Evolutionary conservation across 1,140 invertebrate genomes (phyloP).

Genomic region (Oedothorax gibbosus): DNA sequence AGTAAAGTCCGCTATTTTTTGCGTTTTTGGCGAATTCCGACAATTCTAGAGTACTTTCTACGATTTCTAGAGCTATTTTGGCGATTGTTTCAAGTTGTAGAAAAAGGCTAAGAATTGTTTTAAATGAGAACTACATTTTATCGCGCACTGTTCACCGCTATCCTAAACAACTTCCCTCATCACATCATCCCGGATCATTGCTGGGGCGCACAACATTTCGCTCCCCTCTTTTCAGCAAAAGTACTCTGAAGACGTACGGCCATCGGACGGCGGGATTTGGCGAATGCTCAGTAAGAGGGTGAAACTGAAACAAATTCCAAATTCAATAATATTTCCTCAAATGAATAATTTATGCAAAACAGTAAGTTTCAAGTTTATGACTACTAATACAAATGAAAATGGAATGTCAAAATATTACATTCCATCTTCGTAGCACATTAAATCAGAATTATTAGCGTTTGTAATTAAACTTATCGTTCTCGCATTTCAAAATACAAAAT

Average conservation of each 20-base stretch:
- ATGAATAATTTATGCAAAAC: no score
- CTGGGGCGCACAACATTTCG: slow-evolving; percentile 23
- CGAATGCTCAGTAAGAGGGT: not conserved
- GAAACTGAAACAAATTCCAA: slow-evolving; percentile 15
- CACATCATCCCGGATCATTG: slow-evolving; percentile 50
- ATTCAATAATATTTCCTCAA: no score
- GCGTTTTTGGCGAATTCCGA: not conserved
- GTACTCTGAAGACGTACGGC: slow-evolving; percentile 25
- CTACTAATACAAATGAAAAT: no score
- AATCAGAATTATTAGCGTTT: no score
- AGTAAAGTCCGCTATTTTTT: slow-evolving; percentile 24
- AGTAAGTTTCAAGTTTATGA: no score
- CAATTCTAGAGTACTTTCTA: not conserved
- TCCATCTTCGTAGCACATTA: no score
- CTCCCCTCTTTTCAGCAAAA: slow-evolving; percentile 40
- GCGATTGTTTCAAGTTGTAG: not conserved
- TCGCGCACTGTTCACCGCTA: slow-evolving; percentile 33
- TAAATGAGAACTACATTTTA: slow-evolving; percentile 50
- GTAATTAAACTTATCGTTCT: no score
- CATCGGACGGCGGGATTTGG: slow-evolving; percentile 1
- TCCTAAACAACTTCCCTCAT: slow-evolving; percentile 40
- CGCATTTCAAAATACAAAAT: no score
- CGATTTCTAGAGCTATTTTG: not conserved
- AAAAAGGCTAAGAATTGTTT: not conserved
- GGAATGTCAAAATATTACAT: no score